Percentiles rank a stretch among this genome's conserved stretches.
Evolutionary conservation across 2,888 invertebrate species (phyloP).

Genomic region (Synanthedon vespiformis): DNA sequence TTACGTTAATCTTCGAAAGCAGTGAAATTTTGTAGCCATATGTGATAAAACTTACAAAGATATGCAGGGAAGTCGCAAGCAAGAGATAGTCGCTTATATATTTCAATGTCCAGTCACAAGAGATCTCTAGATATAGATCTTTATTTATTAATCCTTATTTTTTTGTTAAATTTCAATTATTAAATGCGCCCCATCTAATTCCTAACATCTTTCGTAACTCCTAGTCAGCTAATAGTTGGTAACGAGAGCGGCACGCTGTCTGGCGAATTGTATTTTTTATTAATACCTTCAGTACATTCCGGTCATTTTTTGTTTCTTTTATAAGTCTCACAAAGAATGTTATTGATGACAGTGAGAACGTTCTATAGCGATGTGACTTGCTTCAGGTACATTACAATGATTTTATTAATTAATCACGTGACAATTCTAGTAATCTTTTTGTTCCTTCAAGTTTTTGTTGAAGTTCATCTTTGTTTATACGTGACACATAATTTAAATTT

Average conservation of each 20-base stretch:
- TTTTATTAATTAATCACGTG: neutral
- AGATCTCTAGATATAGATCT: too few species aligned
- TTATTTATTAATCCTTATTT: too few species aligned
- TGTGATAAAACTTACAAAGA: too few species aligned
- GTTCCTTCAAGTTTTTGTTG: neutral
- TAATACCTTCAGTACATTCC: slow-evolving; percentile 25
- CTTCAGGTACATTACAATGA: neutral
- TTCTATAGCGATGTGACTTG: neutral
- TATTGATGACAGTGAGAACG: neutral
- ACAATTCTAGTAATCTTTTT: neutral
- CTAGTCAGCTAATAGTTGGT: slow-evolving; percentile 24
- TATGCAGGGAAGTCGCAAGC: too few species aligned
- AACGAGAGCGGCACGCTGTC: slow-evolving; percentile 60
- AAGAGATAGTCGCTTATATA: too few species aligned
- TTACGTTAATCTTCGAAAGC: too few species aligned
- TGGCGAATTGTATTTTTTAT: slow-evolving; percentile 32
- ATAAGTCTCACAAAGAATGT: slow-evolving; percentile 10
- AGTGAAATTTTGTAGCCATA: too few species aligned
- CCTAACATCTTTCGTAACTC: slow-evolving; percentile 25
- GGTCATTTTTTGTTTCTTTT: slow-evolving; percentile 35
- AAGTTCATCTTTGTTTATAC: too few species aligned
- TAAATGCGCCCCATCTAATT: too few species aligned
- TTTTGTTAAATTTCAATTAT: too few species aligned
- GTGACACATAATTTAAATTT: too few species aligned
- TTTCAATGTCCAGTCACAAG: too few species aligned